Percentiles rank a stretch among this genome's conserved stretches.
These are phyloP conservation scores for Accipiter cooperii DNA, from an alignment of 2,113 vertebrate species.

Conservation along the genomic window DNA sequence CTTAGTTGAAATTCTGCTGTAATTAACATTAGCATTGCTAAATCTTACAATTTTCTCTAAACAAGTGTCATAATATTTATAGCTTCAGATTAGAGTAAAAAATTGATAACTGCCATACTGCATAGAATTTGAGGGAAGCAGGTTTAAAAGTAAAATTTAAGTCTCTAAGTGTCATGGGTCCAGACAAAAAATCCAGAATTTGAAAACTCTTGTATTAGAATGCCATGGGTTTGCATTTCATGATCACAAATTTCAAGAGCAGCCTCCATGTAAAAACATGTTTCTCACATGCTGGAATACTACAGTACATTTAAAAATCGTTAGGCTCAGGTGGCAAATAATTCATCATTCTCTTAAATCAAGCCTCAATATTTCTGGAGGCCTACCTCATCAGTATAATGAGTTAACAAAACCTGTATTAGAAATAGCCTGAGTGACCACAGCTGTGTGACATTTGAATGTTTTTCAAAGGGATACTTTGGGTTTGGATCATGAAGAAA, in stretches of 20 bases:
- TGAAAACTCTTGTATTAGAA: not conserved
- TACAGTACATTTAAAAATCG: not conserved
- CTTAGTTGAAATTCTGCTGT: not conserved
- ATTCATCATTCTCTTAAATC: not conserved
- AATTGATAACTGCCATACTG: not conserved
- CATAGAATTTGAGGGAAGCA: not conserved
- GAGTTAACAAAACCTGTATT: not conserved
- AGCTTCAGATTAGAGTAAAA: not conserved
- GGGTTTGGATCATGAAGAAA: not conserved
- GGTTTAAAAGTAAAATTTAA: not conserved
- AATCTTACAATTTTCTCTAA: not conserved
- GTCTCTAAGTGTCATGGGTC: not conserved
- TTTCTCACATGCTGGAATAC: not conserved
- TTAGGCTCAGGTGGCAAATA: not conserved
- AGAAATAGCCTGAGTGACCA: not conserved
- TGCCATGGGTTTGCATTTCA: not conserved
- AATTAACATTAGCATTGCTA: not conserved
- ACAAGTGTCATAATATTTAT: not conserved
- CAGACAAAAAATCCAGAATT: not conserved
- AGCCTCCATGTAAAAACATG: not conserved
- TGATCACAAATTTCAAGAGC: not conserved
- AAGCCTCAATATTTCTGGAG: not conserved
- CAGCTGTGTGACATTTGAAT: not conserved
- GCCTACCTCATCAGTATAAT: not conserved
- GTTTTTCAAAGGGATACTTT: not conserved